Evolutionary conservation across 2,113 vertebrate species (phyloP).

Genomic region (Rynchops niger): DNA sequence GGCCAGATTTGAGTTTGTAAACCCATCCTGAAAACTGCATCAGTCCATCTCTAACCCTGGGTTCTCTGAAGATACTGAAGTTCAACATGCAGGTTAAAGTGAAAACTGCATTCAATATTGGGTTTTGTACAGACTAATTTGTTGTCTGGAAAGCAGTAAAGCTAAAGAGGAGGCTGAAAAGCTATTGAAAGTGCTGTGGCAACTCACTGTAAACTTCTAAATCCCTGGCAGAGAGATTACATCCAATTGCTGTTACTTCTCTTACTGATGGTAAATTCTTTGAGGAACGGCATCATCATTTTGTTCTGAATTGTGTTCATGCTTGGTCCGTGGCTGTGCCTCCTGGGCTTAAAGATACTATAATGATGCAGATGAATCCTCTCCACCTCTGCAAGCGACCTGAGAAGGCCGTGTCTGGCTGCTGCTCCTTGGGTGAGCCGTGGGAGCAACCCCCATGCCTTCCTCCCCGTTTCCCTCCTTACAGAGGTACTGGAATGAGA

Average conservation of each 20-base stretch:
- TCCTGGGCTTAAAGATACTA: background rate
- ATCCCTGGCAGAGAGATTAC: background rate
- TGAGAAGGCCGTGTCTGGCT: background rate
- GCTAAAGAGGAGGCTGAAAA: background rate
- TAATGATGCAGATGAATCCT: background rate
- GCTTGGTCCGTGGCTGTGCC: accelerated
- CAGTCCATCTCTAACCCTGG: background rate
- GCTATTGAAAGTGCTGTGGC: background rate
- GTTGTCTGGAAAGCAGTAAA: background rate
- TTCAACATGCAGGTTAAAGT: background rate
- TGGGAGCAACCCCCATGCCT: background rate
- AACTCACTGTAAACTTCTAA: background rate
- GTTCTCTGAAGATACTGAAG: background rate
- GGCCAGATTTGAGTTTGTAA: background rate
- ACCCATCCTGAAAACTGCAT: background rate
- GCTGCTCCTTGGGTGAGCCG: background rate
- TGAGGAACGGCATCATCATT: background rate
- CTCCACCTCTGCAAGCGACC: background rate
- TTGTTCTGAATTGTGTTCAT: background rate
- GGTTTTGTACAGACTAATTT: background rate
- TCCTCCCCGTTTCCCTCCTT: background rate
- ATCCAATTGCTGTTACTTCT: slow-evolving; percentile 3
- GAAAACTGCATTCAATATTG: background rate
- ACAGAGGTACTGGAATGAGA: background rate
- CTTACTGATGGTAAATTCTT: background rate